Conservation (phyloP, 1,140 invertebrate genomes). For the Drosophila elegans region DNA sequence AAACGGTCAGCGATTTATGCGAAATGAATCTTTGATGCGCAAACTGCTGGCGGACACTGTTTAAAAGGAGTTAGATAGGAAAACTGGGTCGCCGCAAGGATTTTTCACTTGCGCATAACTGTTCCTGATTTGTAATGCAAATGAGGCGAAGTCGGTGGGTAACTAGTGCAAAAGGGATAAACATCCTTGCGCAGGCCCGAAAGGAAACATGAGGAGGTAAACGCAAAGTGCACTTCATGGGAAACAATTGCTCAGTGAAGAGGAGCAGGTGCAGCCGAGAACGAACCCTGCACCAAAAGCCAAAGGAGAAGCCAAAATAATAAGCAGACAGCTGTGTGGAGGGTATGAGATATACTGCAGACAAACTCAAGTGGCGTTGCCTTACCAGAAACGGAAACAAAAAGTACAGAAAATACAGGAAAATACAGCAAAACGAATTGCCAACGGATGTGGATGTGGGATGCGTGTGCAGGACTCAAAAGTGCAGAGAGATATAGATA, state of each 20-base stretch:
- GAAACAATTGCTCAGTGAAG: conserved; percentile 47
- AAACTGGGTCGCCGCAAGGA: conserved; percentile 72
- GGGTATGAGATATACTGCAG: conserved; percentile 36
- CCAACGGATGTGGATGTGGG: conserved; percentile 65
- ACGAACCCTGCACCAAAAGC: conserved; percentile 21
- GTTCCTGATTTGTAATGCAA: conserved; percentile 79
- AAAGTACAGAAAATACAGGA: conserved; percentile 5
- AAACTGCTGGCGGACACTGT: conserved; percentile 58
- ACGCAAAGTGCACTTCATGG: conserved; percentile 39
- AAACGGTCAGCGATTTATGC: conserved; percentile 62
- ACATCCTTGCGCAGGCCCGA: conserved; percentile 28
- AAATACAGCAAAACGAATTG: conserved; percentile 43
- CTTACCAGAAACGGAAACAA: conserved; percentile 15
- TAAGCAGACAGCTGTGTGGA: conserved; percentile 47
- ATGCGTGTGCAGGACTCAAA: conserved; percentile 51
- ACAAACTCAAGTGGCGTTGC: conserved; percentile 42
- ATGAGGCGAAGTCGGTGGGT: conserved; percentile 63
- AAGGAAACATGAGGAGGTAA: conserved; percentile 5
- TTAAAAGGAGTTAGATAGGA: neutral
- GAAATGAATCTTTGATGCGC: conserved; percentile 65
- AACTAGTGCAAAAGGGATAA: conserved; percentile 67
- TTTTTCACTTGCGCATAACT: conserved; percentile 64
- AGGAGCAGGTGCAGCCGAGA: conserved; percentile 36
- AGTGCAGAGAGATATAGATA: conserved; percentile 21
- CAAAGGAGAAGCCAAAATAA: conserved; percentile 52